Conservation (phyloP, 2,888 invertebrate genomes). For the Ferdinandea cuprea region DNA sequence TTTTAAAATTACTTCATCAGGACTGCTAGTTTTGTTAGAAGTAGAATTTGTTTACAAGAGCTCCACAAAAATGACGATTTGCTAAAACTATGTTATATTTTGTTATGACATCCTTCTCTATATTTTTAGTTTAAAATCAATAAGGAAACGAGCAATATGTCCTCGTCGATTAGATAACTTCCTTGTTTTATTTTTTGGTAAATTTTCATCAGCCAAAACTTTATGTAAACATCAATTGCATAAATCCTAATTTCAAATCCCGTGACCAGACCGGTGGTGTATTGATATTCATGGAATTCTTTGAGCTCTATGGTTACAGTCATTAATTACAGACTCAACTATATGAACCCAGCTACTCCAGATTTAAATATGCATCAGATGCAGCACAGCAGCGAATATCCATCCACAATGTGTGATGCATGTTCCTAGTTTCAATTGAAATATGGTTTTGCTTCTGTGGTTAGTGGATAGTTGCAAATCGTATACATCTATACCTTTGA, state of each 20-base stretch:
- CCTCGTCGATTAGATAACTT: no score
- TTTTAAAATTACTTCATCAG: no score
- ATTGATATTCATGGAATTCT: slow-evolving; percentile 42
- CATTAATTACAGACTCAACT: slow-evolving; percentile 32
- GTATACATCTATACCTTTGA: not conserved
- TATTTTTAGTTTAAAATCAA: no score
- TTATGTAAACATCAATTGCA: not conserved
- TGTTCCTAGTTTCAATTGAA: not conserved
- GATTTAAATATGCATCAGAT: slow-evolving; percentile 12
- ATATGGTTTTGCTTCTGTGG: slow-evolving; percentile 1
- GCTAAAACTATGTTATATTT: no score
- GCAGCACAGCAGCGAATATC: not conserved
- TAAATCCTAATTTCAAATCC: no score
- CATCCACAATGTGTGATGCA: no score
- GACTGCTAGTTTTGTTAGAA: no score
- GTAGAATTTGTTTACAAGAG: no score
- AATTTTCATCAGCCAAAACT: not conserved
- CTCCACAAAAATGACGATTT: no score
- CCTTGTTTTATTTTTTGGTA: no score
- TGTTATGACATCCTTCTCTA: no score
- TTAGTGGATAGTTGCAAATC: not conserved
- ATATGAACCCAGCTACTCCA: slow-evolving; percentile 18
- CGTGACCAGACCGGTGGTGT: not conserved
- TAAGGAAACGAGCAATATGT: no score
- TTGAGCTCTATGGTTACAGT: slow-evolving; percentile 9